These are phyloP conservation scores for Clarias magur DNA, from an alignment of 2,113 vertebrate species.

Conservation along the genomic window DNA sequence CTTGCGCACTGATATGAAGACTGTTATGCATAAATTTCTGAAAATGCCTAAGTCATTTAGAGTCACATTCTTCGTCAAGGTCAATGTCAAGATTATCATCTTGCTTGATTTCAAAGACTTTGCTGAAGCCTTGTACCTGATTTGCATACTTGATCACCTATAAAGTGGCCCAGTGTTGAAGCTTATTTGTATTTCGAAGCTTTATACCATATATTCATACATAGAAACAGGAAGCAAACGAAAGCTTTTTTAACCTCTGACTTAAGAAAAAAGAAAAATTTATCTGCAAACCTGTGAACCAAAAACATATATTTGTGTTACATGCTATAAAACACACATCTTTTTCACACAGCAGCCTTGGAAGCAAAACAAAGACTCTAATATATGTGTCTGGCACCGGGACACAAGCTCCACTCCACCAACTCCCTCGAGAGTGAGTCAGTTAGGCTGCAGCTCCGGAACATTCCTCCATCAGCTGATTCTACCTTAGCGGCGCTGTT, in stretches of 20 bases:
- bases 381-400: slow-evolving; percentile 30
- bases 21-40: background rate
- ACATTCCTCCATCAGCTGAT: slow-evolving; percentile 39
- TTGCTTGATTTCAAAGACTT: background rate
- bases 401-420: slow-evolving; percentile 18
- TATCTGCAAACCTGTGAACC: background rate
- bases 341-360: slow-evolving; percentile 25
- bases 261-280: background rate
- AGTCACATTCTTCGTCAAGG: background rate
- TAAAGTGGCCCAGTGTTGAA: background rate
- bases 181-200: background rate
- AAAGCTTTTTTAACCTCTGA: background rate
- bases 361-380: slow-evolving; percentile 31
- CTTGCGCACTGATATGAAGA: background rate
- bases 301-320: background rate
- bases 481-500: background rate
- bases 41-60: background rate
- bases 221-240: background rate
- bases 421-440: slow-evolving; percentile 26
- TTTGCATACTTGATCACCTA: background rate
- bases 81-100: background rate
- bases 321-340: background rate
- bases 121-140: background rate
- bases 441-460: slow-evolving; percentile 13
- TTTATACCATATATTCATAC: background rate